Base-by-base conservation (phyloP, 2,797 vertebrate species). In the Argentina silus region DNA sequence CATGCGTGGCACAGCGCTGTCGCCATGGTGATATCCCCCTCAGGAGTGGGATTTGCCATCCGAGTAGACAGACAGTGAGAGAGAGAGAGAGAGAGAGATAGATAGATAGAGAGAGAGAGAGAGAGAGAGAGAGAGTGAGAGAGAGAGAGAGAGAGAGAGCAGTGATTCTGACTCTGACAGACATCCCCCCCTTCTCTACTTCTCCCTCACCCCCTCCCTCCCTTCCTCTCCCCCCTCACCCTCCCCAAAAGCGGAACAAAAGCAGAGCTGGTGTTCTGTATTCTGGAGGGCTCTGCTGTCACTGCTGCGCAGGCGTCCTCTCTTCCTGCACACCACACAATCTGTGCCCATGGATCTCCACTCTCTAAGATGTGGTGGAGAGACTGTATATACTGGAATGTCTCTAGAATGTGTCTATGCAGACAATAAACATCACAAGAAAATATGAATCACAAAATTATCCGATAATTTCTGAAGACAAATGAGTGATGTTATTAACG, bases 21-120 rank as follows among this genome's bases (percentile, higher is more conserved):
- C 91, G 89, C 93, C 91, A 94, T 94, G 93, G 92, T 89, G 90
- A 95, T 93, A 92, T 85, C 82, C 87, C 83, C 86, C 86, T 83
- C 88, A 83, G 83, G 80, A 84, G 82, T 75, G 81, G 85, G 84
- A 87, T 86, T 86, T 86, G 81, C 85, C 84, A 78, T 86, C 85
- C 69, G 75, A 81, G 78, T 84, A 85, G 84, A 81, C 81, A 85
- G 81, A 77, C 75, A 81, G 70, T 70, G 74, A 61, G 78, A 50
- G 59, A 67, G 70, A 76, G 67, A 66, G 72, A 81, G 79, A 72
- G 67, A 70, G 74, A 59, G 74, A 57, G 67, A 53, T 63, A 72
- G 73, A 45, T 62, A 57, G 69, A 59, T 71, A 48, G 50, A 42
- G 63, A 45, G 57, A 69, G 62, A 53, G 69, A 74, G 80, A 56